Evolutionary conservation across 1,140 invertebrate genomes (phyloP).

Genomic region (Cotesia glomerata): DNA sequence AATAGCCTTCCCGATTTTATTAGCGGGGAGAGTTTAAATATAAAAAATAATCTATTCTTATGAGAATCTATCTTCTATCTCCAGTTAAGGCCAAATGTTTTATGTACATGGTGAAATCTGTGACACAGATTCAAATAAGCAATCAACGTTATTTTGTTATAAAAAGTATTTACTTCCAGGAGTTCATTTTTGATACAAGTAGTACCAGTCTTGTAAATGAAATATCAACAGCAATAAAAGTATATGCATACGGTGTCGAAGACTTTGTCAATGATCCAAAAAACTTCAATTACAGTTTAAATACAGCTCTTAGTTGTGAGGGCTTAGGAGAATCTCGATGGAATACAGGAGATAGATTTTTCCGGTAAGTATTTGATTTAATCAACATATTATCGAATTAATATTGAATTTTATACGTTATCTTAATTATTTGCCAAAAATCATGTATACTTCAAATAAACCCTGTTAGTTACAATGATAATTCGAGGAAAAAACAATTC

Average conservation of each 20-base stretch:
- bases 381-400: no score
- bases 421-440: no score
- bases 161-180: constrained; percentile 62
- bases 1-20: no score
- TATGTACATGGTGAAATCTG: no score
- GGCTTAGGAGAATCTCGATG: constrained; percentile 76
- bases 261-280: constrained; percentile 79
- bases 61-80: no score
- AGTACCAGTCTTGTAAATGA: constrained; percentile 80
- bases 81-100: no score
- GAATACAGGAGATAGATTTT: constrained; percentile 76
- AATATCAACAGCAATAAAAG: constrained; percentile 87
- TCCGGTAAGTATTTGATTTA: constrained; percentile 59
- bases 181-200: constrained; percentile 90
- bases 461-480: no score
- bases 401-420: no score
- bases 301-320: constrained; percentile 82
- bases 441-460: no score
- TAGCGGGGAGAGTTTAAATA: no score
- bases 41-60: no score
- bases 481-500: no score
- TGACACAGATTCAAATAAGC: background rate
- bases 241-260: constrained; percentile 89
- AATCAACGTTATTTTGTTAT: background rate
- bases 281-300: constrained; percentile 74